These are phyloP conservation scores for Pristionchus exspectatus DNA, from an alignment of 2,888 invertebrate species.

Conservation along the genomic window DNA sequence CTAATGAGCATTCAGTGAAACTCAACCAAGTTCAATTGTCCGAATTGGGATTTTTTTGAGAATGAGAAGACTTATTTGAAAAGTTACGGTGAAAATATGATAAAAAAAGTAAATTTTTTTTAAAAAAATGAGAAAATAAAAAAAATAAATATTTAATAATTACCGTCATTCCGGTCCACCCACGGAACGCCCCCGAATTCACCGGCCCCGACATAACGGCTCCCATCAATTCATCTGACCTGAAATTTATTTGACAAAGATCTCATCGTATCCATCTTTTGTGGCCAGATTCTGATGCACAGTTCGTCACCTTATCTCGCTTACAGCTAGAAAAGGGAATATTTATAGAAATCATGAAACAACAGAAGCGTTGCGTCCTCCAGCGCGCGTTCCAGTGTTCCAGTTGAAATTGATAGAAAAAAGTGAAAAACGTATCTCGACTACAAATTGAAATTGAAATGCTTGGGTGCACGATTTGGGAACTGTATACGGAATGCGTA, in stretches of 20 bases:
- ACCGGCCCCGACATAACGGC: neutral
- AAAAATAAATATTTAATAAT: neutral
- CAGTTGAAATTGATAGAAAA: too few relatives aligned
- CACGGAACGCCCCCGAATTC: conserved; percentile 15
- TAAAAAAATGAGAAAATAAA: neutral
- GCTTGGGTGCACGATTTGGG: neutral
- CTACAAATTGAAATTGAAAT: too few relatives aligned
- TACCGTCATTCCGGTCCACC: conserved; percentile 41
- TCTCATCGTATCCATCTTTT: neutral
- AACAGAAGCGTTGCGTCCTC: neutral
- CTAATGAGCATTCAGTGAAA: too few relatives aligned
- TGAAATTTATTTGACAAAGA: neutral
- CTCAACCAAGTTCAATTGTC: too few relatives aligned
- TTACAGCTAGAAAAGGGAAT: too few relatives aligned
- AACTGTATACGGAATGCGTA: neutral
- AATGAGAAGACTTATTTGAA: neutral
- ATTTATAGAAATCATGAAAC: too few relatives aligned
- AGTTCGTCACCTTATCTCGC: too few relatives aligned
- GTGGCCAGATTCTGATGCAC: too few relatives aligned
- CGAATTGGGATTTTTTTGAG: too few relatives aligned
- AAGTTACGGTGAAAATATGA: neutral
- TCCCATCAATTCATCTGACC: conserved; percentile 46
- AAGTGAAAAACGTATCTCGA: too few relatives aligned
- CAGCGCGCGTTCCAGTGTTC: neutral
- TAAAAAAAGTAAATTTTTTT: too few relatives aligned